These are phyloP conservation scores for Dipodomys spectabilis DNA, from an alignment of 2,113 vertebrate genomes.

Conservation along the genomic window DNA sequence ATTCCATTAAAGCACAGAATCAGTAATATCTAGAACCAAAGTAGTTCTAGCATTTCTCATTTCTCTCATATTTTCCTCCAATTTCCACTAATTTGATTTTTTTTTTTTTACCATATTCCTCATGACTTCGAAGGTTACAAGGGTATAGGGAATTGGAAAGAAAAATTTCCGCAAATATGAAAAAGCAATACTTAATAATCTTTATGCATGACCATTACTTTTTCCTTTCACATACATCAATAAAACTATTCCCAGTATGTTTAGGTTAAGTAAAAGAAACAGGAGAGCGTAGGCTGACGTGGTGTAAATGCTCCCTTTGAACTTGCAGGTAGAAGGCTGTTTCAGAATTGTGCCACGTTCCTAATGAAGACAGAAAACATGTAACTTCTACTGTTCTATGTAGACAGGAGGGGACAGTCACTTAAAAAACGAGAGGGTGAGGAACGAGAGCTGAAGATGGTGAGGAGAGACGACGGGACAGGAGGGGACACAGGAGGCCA, in stretches of 20 bases:
- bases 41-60: background rate
- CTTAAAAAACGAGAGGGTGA: too few species aligned
- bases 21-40: constrained; percentile 50
- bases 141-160: background rate
- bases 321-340: background rate
- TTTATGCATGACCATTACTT: background rate
- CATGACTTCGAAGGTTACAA: background rate
- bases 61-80: background rate
- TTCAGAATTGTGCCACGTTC: background rate
- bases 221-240: background rate
- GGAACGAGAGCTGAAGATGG: background rate
- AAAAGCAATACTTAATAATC: background rate
- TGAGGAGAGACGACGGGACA: rapidly evolving
- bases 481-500: background rate
- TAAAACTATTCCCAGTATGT: background rate
- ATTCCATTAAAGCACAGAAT: constrained; percentile 53
- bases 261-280: constrained; percentile 21
- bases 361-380: background rate
- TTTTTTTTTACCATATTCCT: background rate
- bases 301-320: background rate
- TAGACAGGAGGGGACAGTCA: background rate
- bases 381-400: background rate
- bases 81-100: constrained; percentile 19
- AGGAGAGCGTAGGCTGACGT: background rate
- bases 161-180: background rate